Evolutionary conservation across 37 sponge, comb jelly and placozoan genomes (phyloP).

Genomic region (Theonella swinhoei): DNA sequence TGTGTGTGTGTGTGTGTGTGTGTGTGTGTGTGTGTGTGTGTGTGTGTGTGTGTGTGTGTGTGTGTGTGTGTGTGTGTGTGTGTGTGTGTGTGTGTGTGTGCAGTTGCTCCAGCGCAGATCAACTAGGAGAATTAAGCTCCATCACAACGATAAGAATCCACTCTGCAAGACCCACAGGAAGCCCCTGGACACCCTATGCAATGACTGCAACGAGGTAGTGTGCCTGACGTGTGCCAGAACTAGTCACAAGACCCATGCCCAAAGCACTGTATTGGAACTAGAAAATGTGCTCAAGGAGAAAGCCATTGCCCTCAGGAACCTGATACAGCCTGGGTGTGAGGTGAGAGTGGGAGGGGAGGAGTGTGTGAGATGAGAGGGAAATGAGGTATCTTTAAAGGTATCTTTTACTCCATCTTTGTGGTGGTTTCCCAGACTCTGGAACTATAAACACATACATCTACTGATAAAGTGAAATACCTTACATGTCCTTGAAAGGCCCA

Average conservation of each 20-base stretch:
- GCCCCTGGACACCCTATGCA: slow-evolving; percentile 30
- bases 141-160: not conserved
- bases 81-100: not conserved
- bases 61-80: too few species aligned
- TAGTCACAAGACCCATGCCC: slow-evolving; percentile 6
- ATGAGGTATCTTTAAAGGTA: too few species aligned
- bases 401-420: too few species aligned
- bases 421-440: too few species aligned
- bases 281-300: slow-evolving; percentile 15
- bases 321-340: slow-evolving; percentile 40
- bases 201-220: slow-evolving; percentile 33
- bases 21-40: too few species aligned
- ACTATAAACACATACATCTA: too few species aligned
- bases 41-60: too few species aligned
- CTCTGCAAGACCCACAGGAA: slow-evolving; percentile 16
- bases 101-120: not conserved
- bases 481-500: too few species aligned
- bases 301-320: not conserved
- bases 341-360: slow-evolving; percentile 1
- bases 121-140: not conserved
- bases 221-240: slow-evolving; percentile 21
- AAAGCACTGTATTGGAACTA: not conserved
- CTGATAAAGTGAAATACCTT: too few species aligned
- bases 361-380: too few species aligned
- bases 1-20: too few species aligned